Evolutionary conservation across 2,888 invertebrate genomes (phyloP).

Genomic region (Isoperla grammatica): DNA sequence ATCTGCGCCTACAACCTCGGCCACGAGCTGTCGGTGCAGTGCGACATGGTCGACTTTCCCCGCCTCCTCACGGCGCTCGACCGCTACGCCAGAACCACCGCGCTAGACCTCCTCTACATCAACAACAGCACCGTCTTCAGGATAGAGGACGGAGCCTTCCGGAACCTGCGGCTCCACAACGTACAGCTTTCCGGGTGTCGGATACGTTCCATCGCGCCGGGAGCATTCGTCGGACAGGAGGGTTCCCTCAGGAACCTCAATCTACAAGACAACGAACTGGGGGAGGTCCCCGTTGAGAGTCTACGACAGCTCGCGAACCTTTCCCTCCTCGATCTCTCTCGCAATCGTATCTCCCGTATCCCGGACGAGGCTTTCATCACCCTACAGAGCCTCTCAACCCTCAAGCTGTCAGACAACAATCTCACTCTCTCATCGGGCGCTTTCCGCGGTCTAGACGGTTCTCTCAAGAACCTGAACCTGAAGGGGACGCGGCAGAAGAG

Average conservation of each 20-base stretch:
- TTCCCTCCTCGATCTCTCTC: conserved; percentile 76
- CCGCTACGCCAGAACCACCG: conserved; percentile 58
- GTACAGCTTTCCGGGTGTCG: conserved; percentile 80
- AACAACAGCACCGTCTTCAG: conserved; percentile 74
- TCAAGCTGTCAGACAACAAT: conserved; percentile 85
- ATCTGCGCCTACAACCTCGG: conserved; percentile 84
- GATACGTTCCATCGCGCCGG: conserved; percentile 61
- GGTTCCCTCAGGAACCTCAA: conserved; percentile 73
- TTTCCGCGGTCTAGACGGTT: conserved; percentile 71
- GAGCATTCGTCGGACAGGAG: conserved; percentile 81
- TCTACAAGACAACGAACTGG: conserved; percentile 70
- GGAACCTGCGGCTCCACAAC: conserved; percentile 67
- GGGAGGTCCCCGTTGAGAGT: conserved; percentile 69
- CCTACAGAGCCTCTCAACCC: conserved; percentile 65
- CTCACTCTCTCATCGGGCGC: conserved; percentile 64
- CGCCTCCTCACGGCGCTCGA: conserved; percentile 68
- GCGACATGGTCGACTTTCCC: conserved; percentile 80
- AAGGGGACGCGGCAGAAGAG: conserved; percentile 78
- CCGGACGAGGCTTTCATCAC: conserved; percentile 71
- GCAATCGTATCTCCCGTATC: conserved; percentile 67
- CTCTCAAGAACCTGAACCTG: conserved; percentile 80
- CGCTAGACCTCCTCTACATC: conserved; percentile 78
- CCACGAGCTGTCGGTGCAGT: conserved; percentile 80
- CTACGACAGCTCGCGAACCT: conserved; percentile 62
- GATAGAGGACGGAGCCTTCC: conserved; percentile 62